Evolutionary conservation across 2,888 invertebrate species (phyloP).

Genomic region (Sympetrum striolatum): DNA sequence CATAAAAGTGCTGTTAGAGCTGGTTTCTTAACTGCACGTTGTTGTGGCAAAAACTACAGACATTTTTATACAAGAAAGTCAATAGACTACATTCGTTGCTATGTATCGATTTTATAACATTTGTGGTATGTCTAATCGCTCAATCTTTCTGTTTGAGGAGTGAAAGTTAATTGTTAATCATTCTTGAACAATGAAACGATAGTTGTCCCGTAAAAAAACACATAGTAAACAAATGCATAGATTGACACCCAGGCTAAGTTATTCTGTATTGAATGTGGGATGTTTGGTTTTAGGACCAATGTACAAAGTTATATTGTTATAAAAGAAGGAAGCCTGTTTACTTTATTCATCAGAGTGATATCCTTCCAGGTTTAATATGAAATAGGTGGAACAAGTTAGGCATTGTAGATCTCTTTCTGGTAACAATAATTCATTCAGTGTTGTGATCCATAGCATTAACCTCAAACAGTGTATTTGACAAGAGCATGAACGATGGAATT

Average conservation of each 20-base stretch:
- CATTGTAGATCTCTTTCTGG: constrained; percentile 22
- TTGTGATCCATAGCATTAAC: constrained; percentile 32
- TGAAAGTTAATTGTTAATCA: constrained; percentile 42
- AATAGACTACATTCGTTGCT: constrained; percentile 39
- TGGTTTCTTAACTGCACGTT: constrained; percentile 35
- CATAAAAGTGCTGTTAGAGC: constrained; percentile 29
- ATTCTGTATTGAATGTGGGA: constrained; percentile 35
- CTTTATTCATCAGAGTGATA: constrained; percentile 29
- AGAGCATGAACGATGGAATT: constrained; percentile 1
- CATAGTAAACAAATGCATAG: constrained; percentile 24
- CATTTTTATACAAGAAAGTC: constrained; percentile 40
- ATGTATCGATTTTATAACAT: constrained; percentile 40
- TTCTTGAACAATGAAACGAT: constrained; percentile 33
- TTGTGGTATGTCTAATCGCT: constrained; percentile 42
- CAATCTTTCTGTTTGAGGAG: constrained; percentile 42
- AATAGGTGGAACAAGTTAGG: constrained; percentile 22
- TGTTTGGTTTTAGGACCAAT: constrained; percentile 37
- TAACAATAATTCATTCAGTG: constrained; percentile 40
- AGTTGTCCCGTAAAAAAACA: constrained; percentile 34
- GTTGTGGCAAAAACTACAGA: constrained; percentile 31
- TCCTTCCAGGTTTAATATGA: constrained; percentile 27
- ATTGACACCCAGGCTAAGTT: constrained; percentile 35
- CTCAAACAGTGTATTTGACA: constrained; percentile 19
- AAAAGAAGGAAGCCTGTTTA: constrained; percentile 31
- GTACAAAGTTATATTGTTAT: constrained; percentile 41